Evolutionary conservation across 2,797 vertebrate genomes (phyloP).

Genomic region (Sebastes matsubarae): DNA sequence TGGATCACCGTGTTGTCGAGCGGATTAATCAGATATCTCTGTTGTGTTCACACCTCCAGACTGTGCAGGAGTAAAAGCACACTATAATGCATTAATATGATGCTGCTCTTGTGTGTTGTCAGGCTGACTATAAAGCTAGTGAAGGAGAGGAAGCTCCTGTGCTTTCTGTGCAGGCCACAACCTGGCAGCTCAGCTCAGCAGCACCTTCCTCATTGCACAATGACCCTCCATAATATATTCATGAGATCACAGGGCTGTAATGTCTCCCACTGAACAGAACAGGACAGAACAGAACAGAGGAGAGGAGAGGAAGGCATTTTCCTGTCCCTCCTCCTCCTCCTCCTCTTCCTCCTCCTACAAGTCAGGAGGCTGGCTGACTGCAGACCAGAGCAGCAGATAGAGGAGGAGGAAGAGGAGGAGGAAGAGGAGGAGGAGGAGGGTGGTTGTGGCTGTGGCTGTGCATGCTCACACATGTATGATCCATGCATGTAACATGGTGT

Average conservation of each 20-base stretch:
- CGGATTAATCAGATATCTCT: background rate
- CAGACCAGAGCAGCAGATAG: constrained; percentile 64
- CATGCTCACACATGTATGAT: constrained; percentile 21
- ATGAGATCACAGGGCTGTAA: constrained; percentile 82
- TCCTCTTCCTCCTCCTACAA: constrained; percentile 37
- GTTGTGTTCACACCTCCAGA: background rate
- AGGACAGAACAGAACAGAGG: constrained; percentile 2
- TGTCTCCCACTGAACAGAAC: constrained; percentile 69
- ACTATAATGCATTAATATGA: background rate
- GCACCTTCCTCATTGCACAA: constrained; percentile 82
- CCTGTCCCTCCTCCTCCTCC: constrained; percentile 53
- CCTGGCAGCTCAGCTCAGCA: constrained; percentile 66
- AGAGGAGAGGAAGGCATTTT: constrained; percentile 70
- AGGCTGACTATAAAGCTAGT: background rate
- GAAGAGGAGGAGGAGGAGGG: background rate
- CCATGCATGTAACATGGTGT: background rate
- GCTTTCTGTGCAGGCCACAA: constrained; percentile 27
- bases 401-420: background rate
- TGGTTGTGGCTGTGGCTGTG: background rate
- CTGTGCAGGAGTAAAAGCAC: background rate
- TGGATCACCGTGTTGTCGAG: constrained; percentile 28
- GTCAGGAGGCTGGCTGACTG: constrained; percentile 45
- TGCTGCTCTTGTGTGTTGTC: background rate
- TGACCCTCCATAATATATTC: constrained; percentile 83
- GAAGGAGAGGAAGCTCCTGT: constrained; percentile 4